Percentiles rank a stretch among this genome's conserved stretches.
phyloP scores from a whole-genome alignment of 2,888 invertebrate species.

The Cosmopolites sordidus region DNA sequence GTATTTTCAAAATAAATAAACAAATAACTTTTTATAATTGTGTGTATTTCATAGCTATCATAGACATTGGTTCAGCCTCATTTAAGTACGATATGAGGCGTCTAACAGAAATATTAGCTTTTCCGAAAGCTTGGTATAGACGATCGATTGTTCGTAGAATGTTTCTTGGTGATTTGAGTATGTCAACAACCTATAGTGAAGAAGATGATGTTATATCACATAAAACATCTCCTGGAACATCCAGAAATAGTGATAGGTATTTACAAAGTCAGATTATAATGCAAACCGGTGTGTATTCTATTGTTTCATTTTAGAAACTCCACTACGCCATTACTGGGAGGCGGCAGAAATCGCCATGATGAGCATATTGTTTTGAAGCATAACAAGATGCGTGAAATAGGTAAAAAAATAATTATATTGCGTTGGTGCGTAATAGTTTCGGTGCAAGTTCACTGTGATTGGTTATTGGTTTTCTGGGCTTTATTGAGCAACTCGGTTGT shows the following conservation, averaged over 20 bases:
- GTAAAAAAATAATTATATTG: slow-evolving; percentile 6
- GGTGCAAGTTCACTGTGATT: neutral
- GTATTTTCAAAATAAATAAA: too few relatives aligned
- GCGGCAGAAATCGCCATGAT: slow-evolving; percentile 19
- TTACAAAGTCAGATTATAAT: too few relatives aligned
- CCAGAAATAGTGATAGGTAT: slow-evolving; percentile 35
- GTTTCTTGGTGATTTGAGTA: slow-evolving; percentile 89
- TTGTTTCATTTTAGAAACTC: slow-evolving; percentile 18
- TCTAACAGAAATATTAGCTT: slow-evolving; percentile 92
- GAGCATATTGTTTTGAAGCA: slow-evolving; percentile 18
- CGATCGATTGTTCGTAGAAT: slow-evolving; percentile 87
- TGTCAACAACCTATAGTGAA: slow-evolving; percentile 45
- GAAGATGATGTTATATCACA: slow-evolving; percentile 37
- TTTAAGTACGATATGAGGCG: slow-evolving; percentile 99
- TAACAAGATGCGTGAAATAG: slow-evolving; percentile 26
- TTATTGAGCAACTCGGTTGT: too few relatives aligned
- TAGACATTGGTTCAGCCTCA: slow-evolving; percentile 92
- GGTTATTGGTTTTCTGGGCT: slow-evolving; percentile 21
- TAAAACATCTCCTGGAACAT: slow-evolving; percentile 33
- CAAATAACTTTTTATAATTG: neutral
- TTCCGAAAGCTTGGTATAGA: slow-evolving; percentile 98
- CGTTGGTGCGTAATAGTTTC: neutral
- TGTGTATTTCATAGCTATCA: slow-evolving; percentile 62
- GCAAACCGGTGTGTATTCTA: too few relatives aligned
- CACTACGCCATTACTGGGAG: slow-evolving; percentile 25